Evolutionary conservation across 2,888 invertebrate species (phyloP), one percentile per base, ranked within the genome.

Genomic region (Diaprepes abbreviatus): DNA sequence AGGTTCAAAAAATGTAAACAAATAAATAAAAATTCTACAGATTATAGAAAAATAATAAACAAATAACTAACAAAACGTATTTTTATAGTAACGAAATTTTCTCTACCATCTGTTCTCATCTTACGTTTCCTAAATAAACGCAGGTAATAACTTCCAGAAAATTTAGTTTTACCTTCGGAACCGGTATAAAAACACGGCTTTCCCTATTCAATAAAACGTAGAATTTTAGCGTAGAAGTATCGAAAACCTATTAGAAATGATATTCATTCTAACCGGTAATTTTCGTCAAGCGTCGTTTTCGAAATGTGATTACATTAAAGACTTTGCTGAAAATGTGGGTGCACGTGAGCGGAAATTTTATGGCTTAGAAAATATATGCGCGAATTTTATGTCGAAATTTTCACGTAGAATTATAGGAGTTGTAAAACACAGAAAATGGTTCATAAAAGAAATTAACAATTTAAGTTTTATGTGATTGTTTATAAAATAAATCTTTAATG

Each of bases 231-330:
- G 33, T 36, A 35, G 35, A 62, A 50, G 35, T 50, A 62, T 62
- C 36, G 62, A 50, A 62, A 62, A 35, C 35, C 45, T 17, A 62
- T 62, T 62, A 62, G 62, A 45, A 62, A 48, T 35, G 36, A 50
- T 62, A 62, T 62, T 50, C 48, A 48, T 48, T 48, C 17, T 48
- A 31, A 21, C 33, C 16, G 57, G 57, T 57, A 57, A 57, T 57
- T 57, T 57, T 40, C 38, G 57, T 28, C 24, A 40, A 24, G 40
- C 57, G 21, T 28, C 38, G 38, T 57, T 57, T 21, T 21, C 38
- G 17, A 57, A 57, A 40, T 40, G 38, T 10, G 38, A 57, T 57
- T 40, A 57, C 40, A 57, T 57, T 57, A 57, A 40, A 40, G 35
- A 57, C 57, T 38, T 57, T 40, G 57, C 57, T 38, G 57, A 57